Conservation (phyloP, 2,888 invertebrate species). For the Uloborus plumipes region DNA sequence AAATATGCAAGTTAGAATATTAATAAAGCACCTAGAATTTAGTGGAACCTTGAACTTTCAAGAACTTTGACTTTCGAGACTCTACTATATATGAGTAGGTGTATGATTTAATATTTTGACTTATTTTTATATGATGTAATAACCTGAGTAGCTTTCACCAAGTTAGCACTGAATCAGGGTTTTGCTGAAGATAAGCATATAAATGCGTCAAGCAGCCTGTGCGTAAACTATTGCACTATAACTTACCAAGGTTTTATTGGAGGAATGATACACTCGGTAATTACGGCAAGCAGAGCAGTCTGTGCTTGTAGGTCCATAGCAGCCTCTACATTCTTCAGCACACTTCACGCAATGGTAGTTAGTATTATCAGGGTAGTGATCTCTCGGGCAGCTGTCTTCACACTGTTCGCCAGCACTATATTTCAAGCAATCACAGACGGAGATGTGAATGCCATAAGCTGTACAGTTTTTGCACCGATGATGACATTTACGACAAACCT, state of each 20-base stretch:
- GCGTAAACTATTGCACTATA: no score
- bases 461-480: slow-evolving; percentile 89
- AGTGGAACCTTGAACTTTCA: no score
- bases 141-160: no score
- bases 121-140: no score
- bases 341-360: slow-evolving; percentile 83
- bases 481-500: slow-evolving; percentile 90
- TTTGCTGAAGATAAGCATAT: no score
- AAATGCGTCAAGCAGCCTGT: no score
- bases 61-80: no score
- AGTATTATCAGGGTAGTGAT: slow-evolving; percentile 84
- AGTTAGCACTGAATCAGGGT: no score
- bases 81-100: no score
- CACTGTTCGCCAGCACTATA: slow-evolving; percentile 89
- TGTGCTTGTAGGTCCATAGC: slow-evolving; percentile 81
- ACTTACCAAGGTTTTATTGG: slow-evolving; percentile 67
- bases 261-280: slow-evolving; percentile 78
- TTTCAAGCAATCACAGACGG: slow-evolving; percentile 87
- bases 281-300: slow-evolving; percentile 85
- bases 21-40: no score
- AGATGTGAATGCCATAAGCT: slow-evolving; percentile 85
- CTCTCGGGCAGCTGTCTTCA: slow-evolving; percentile 87
- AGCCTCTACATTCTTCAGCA: slow-evolving; percentile 86
- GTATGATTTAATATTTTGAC: no score
- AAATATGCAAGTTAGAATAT: no score